Evolutionary conservation across 1,140 invertebrate genomes (phyloP).

Genomic region (Battus philenor): DNA sequence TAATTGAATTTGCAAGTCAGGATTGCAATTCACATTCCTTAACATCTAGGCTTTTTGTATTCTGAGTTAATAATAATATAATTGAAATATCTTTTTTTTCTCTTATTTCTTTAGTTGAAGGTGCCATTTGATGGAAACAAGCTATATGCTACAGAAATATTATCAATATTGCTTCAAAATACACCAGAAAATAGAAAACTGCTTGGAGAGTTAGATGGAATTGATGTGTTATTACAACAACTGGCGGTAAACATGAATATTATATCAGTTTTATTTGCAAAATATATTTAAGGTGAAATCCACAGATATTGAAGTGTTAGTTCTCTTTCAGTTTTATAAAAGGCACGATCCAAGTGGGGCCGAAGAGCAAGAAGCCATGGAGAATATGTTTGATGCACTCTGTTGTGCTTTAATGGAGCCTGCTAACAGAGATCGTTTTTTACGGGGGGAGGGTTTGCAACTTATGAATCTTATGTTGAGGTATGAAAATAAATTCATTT

Average conservation of each 20-base stretch:
- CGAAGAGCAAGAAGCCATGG: constrained; percentile 99
- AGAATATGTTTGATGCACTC: constrained; percentile 97
- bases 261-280: not conserved
- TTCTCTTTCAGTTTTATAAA: constrained; percentile 88
- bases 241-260: constrained; percentile 90
- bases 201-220: constrained; percentile 95
- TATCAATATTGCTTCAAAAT: constrained; percentile 96
- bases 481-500: too few species aligned
- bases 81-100: constrained; percentile 17
- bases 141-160: constrained; percentile 95
- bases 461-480: constrained; percentile 97
- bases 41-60: not conserved
- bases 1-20: too few species aligned
- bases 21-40: too few species aligned
- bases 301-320: too few species aligned
- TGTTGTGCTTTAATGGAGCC: constrained; percentile 94
- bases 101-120: constrained; percentile 71
- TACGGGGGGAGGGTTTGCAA: constrained; percentile 96
- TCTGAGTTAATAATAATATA: constrained; percentile 5
- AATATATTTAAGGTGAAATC: too few species aligned
- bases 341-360: constrained; percentile 91
- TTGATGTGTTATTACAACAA: constrained; percentile 97
- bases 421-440: constrained; percentile 93
- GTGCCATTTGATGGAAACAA: constrained; percentile 97
- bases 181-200: constrained; percentile 88